Evolutionary conservation across 2,888 invertebrate genomes (phyloP).

Genomic region (Acholoe squamosa): DNA sequence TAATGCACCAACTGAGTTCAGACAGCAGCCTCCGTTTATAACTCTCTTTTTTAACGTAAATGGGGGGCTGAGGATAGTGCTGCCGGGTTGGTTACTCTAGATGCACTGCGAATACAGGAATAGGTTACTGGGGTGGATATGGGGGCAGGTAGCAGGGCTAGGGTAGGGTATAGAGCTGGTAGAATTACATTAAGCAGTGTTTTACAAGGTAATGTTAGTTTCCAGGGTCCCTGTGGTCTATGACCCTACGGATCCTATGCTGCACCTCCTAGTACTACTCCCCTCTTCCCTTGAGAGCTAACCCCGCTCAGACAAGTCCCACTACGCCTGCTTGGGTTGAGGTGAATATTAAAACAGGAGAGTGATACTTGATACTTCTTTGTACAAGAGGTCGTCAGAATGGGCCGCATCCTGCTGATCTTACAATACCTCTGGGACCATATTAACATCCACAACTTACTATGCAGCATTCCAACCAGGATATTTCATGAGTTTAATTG

Average conservation of each 20-base stretch:
- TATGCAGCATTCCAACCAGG: too few species aligned
- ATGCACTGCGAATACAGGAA: neutral
- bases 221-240: neutral
- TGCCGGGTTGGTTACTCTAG: too few species aligned
- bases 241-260: neutral
- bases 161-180: neutral
- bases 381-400: neutral
- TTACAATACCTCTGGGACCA: neutral
- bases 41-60: neutral
- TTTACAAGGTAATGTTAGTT: neutral
- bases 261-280: too few species aligned
- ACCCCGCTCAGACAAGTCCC: neutral
- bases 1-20: too few species aligned
- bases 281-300: neutral
- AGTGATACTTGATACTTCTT: slow-evolving; percentile 9
- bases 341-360: neutral
- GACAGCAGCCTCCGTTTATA: too few species aligned
- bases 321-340: neutral
- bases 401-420: neutral
- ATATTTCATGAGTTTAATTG: too few species aligned
- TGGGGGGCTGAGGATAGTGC: neutral
- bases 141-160: neutral
- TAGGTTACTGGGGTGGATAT: neutral
- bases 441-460: neutral
- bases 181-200: slow-evolving; percentile 26